Evolutionary conservation across 2,888 invertebrate genomes (phyloP).

Genomic region (Drepana falcataria): DNA sequence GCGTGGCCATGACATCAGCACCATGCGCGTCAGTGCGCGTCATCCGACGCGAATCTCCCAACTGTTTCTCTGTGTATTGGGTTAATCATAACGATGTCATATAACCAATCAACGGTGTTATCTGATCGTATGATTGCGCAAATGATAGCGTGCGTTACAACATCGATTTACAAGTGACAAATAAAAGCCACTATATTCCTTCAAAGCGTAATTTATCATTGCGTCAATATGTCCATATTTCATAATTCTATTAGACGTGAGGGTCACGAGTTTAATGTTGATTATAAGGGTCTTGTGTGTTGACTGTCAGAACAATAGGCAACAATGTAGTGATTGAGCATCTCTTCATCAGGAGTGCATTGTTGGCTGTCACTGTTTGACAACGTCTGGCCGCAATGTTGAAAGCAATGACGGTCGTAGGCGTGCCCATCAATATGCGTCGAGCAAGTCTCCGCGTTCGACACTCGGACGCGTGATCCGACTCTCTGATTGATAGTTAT

Average conservation of each 20-base stretch:
- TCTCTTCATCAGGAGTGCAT: slow-evolving; percentile 23
- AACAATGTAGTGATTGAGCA: slow-evolving; percentile 8
- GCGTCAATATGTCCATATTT: neutral
- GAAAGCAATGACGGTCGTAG: slow-evolving; percentile 46
- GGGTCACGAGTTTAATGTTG: neutral
- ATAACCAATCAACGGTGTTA: slow-evolving; percentile 49
- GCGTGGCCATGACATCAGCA: slow-evolving; percentile 67
- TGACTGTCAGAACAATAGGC: neutral
- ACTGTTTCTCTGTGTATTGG: slow-evolving; percentile 41
- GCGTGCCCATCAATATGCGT: slow-evolving; percentile 61
- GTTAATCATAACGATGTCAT: slow-evolving; percentile 56
- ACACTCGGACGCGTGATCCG: slow-evolving; percentile 53
- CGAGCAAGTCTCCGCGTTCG: slow-evolving; percentile 45
- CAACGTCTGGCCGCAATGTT: slow-evolving; percentile 39
- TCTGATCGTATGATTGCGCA: slow-evolving; percentile 43
- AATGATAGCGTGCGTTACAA: slow-evolving; percentile 8
- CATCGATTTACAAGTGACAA: slow-evolving; percentile 6
- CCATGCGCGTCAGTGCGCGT: slow-evolving; percentile 58
- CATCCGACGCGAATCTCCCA: slow-evolving; percentile 51
- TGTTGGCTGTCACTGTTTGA: slow-evolving; percentile 38
- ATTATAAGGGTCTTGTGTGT: neutral
- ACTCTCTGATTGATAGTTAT: slow-evolving; percentile 55
- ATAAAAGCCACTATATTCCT: slow-evolving; percentile 1
- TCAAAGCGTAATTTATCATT: too few species aligned
- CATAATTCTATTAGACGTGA: neutral